A percentile compares a stretch with the other conserved stretches of the same genome.
These are phyloP conservation scores for Saxidomus purpurata DNA, from an alignment of 1,140 invertebrate species.

Conservation along the genomic window DNA sequence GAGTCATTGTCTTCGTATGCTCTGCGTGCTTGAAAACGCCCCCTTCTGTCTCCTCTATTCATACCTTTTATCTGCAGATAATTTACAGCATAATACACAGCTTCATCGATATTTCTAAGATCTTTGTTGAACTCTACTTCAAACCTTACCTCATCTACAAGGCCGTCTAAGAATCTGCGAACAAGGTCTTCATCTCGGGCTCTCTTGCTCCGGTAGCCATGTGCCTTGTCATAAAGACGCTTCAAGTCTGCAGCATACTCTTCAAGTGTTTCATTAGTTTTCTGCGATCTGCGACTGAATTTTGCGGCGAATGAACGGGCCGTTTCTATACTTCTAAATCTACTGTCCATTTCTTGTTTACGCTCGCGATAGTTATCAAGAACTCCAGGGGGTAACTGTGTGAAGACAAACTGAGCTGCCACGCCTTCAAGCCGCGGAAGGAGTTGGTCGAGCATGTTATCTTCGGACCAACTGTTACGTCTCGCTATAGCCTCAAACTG, in stretches of 20 bases:
- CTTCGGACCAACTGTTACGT: no score
- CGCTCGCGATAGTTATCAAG: background rate
- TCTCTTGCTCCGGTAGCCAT: no score
- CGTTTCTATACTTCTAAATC: background rate
- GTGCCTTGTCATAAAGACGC: no score
- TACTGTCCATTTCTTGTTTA: background rate
- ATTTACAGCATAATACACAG: conserved; percentile 47
- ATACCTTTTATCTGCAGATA: conserved; percentile 16
- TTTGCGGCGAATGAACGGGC: background rate
- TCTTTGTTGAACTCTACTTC: conserved; percentile 63
- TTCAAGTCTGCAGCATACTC: no score
- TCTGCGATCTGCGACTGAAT: background rate
- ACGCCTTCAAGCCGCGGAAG: no score
- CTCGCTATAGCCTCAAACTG: no score
- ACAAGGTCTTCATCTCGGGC: no score
- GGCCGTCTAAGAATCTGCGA: no score
- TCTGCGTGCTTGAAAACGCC: background rate
- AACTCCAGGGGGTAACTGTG: background rate
- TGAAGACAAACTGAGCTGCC: background rate
- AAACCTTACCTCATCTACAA: no score
- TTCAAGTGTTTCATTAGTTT: no score
- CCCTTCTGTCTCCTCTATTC: background rate
- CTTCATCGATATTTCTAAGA: conserved; percentile 44
- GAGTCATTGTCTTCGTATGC: background rate
- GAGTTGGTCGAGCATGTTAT: no score